Percentiles rank a stretch among this genome's conserved stretches.
Conservation (phyloP, 2,888 invertebrate species). For the Chrysotoxum bicinctum region DNA sequence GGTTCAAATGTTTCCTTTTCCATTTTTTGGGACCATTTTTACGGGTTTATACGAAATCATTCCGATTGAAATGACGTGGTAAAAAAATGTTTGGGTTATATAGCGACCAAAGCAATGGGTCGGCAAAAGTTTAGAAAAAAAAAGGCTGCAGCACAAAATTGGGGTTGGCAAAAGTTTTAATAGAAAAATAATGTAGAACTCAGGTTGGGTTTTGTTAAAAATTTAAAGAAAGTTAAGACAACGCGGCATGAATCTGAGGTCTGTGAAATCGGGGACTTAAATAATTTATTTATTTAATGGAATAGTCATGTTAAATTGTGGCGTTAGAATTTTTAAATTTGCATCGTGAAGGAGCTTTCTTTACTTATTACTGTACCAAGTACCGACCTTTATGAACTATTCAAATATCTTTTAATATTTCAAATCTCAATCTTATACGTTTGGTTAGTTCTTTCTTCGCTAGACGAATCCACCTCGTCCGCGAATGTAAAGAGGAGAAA, state of each 20-base stretch:
- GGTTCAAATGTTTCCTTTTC: conserved; percentile 55
- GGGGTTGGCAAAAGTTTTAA: conserved; percentile 41
- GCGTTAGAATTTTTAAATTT: not conserved
- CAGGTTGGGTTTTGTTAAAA: conserved; percentile 40
- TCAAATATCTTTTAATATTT: no score
- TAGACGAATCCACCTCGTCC: no score
- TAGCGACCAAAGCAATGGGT: conserved; percentile 28
- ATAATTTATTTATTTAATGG: conserved; percentile 45
- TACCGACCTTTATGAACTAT: no score
- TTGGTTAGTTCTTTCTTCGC: no score
- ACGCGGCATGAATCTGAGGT: not conserved
- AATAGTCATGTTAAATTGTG: conserved; percentile 20
- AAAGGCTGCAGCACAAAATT: not conserved
- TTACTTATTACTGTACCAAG: no score
- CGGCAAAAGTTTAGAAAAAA: not conserved
- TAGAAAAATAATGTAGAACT: conserved; percentile 17
- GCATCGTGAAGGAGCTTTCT: not conserved
- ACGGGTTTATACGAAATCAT: conserved; percentile 70
- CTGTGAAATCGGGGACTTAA: not conserved
- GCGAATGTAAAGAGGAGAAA: no score
- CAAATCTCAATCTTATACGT: no score
- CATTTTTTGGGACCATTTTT: conserved; percentile 40
- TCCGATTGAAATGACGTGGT: conserved; percentile 72
- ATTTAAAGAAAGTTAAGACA: conserved; percentile 16
- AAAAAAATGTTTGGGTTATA: conserved; percentile 48